Conservation (phyloP, 2,888 invertebrate species). For the Heliconius erato region DNA sequence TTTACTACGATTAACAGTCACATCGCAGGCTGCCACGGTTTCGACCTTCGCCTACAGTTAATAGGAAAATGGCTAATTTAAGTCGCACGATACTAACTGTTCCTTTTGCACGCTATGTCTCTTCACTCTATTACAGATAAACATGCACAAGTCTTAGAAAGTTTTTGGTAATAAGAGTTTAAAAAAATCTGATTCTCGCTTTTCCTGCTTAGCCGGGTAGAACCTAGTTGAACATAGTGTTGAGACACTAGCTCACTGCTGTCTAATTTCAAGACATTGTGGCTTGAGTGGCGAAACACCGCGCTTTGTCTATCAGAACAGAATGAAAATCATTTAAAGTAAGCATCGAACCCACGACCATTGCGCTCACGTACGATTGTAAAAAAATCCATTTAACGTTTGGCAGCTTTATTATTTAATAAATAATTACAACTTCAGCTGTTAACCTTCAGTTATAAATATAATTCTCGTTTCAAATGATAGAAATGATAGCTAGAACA, state of each 20-base stretch:
- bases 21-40: constrained; percentile 72
- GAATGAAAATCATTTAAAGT: too few species aligned
- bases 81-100: constrained; percentile 60
- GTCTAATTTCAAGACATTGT: too few species aligned
- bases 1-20: constrained; percentile 52
- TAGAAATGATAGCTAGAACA: neutral
- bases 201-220: too few species aligned
- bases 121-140: constrained; percentile 59
- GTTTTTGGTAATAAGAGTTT: neutral
- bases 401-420: neutral
- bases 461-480: neutral
- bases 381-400: neutral
- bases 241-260: too few species aligned
- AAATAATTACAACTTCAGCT: neutral
- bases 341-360: too few species aligned
- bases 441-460: constrained; percentile 12
- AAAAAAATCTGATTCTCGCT: neutral
- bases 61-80: constrained; percentile 68
- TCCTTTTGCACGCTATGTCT: constrained; percentile 68
- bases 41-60: constrained; percentile 70
- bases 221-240: too few species aligned
- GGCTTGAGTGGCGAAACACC: too few species aligned
- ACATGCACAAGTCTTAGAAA: constrained; percentile 53
- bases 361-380: neutral
- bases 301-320: too few species aligned